Evolutionary conservation across 2,888 invertebrate genomes (phyloP), one percentile per base, ranked within the genome.

Genomic region (Frankliniella intonsa): DNA sequence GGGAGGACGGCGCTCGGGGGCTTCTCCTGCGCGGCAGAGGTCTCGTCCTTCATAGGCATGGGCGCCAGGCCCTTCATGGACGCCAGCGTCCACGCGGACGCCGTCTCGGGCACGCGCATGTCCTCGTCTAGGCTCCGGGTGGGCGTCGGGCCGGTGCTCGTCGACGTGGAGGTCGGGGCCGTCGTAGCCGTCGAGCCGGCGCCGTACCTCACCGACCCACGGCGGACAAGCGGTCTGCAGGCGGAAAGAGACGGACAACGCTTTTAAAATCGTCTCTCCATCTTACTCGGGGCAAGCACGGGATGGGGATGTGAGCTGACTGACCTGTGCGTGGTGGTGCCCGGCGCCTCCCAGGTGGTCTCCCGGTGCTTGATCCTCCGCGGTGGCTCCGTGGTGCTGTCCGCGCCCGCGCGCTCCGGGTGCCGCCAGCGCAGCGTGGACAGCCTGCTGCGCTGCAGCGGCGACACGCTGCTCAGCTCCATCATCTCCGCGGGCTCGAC

Each of bases 401-500:
- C 62, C 62, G 17, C 55, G 55, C 7, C 55, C 55, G 12, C 62
- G 62, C 69, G 69, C 69, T 76, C 22, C 69, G 69, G 25, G 69
- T 76, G 69, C 11, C 69, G 69, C 69, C 69, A 76, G 22, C 69
- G 69, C 69, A 76, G 69, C 69, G 69, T 76, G 22, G 69, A 76
- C 69, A 76, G 25, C 69, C 69, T n/a, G 25, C 22, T 25, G 25
- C 69, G 69, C 69, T 76, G 69, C 69, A 76, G 69, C 69, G 69
- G 69, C 22, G 69, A 76, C 22, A 76, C 69, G 22, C 22, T 25
- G 25, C 69, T 76, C 69, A 76, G 69, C 69, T 76, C 69, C 69
- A 76, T 76, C 69, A 76, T 76, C 69, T 76, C 69, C 69, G n/a
- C 69, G 22, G 25, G 22, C 22, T 76, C 69, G 22, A 8, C 69